Conservation (phyloP, 64 coral and sea anemone species). For the Actinia tenebrosa region DNA sequence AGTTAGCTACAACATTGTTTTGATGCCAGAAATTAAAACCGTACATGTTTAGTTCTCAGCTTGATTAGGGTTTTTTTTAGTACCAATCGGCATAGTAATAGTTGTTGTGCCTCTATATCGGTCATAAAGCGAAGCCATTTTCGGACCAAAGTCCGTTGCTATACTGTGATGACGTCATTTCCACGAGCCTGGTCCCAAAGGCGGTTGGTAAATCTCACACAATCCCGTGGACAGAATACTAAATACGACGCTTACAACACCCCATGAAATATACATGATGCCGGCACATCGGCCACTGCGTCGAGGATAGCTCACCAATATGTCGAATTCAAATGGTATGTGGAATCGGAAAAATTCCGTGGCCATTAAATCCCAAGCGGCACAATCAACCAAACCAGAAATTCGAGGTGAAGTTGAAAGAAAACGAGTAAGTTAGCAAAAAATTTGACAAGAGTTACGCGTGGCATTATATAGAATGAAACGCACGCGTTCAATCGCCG, state of each 20-base stretch:
- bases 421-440: conserved; percentile 38
- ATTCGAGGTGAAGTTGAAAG: conserved; percentile 10
- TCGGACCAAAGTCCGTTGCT: conserved; percentile 17
- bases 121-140: neutral
- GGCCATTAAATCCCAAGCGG: conserved; percentile 34
- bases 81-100: neutral
- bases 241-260: conserved; percentile 37
- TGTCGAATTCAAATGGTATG: conserved; percentile 37
- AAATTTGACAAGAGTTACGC: conserved; percentile 8
- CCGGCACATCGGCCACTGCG: conserved; percentile 40
- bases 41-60: neutral
- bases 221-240: neutral
- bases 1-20: neutral
- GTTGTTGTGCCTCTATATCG: neutral
- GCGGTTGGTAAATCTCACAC: conserved; percentile 16
- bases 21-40: neutral
- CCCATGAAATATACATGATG: conserved; percentile 67
- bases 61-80: neutral
- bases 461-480: neutral
- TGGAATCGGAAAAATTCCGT: conserved; percentile 66
- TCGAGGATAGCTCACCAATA: conserved; percentile 43
- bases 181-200: conserved; percentile 23
- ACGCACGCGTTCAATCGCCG: conserved; percentile 13
- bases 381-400: conserved; percentile 36
- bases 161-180: conserved; percentile 7